Percentiles rank a stretch among this genome's conserved stretches.
These are phyloP conservation scores for Sebastes paucispinis DNA, from an alignment of 2,797 vertebrate genomes.

Conservation along the genomic window DNA sequence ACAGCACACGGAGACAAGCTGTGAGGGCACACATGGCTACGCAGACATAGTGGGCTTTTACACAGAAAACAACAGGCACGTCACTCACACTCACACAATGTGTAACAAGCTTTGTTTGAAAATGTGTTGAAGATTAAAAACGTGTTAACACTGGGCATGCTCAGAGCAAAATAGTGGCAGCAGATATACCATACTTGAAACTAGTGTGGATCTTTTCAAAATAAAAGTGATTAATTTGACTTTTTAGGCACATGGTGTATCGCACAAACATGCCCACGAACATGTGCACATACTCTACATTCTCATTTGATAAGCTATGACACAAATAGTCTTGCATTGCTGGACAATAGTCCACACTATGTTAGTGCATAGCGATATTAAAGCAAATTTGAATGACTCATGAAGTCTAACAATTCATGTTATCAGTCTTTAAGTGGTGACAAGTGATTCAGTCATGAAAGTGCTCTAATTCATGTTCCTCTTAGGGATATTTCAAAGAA, in stretches of 20 bases:
- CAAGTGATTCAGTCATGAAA: not conserved
- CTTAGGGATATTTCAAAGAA: constrained; percentile 45
- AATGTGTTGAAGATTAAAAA: constrained; percentile 12
- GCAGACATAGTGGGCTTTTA: not conserved
- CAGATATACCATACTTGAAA: not conserved
- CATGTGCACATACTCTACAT: not conserved
- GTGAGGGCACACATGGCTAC: not conserved
- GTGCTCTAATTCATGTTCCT: constrained; percentile 16
- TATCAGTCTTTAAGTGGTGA: not conserved
- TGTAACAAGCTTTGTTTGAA: constrained; percentile 6
- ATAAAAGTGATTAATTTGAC: not conserved
- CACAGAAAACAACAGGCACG: not conserved
- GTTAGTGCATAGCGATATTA: not conserved
- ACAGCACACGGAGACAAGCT: constrained; percentile 4
- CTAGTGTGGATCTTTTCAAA: not conserved
- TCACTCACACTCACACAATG: constrained; percentile 18
- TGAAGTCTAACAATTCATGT: not conserved
- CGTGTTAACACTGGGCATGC: not conserved
- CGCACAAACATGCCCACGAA: not conserved
- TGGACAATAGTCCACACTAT: not conserved
- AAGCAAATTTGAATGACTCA: not conserved
- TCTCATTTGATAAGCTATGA: not conserved
- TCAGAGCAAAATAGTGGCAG: not conserved
- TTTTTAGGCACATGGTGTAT: not conserved
- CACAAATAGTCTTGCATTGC: not conserved